These are phyloP conservation scores for Archaeoteleia sp. DNA, from an alignment of 2,888 invertebrate genomes.

Conservation along the genomic window DNA sequence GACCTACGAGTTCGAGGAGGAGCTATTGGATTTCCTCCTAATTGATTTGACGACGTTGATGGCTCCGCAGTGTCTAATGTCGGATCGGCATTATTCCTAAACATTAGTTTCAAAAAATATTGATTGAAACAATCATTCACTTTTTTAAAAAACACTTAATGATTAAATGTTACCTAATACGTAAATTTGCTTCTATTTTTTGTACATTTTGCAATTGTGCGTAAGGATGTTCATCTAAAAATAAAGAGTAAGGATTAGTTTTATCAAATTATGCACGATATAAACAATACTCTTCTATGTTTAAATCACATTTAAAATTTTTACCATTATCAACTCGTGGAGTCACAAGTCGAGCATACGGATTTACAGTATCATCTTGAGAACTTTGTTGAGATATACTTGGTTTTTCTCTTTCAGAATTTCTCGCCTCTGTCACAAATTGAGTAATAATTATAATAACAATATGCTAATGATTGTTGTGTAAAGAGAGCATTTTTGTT, in stretches of 20 bases:
- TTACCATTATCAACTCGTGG: conserved; percentile 81
- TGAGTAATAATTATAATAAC: too few relatives aligned
- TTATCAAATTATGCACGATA: conserved; percentile 19
- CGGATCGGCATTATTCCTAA: conserved; percentile 63
- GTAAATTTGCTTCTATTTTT: conserved; percentile 66
- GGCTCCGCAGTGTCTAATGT: conserved; percentile 60
- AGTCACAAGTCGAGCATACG: conserved; percentile 81
- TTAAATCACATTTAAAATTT: conserved; percentile 45
- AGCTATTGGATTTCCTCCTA: conserved; percentile 73
- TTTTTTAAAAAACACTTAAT: not conserved
- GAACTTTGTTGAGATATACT: conserved; percentile 80
- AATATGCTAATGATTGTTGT: too few relatives aligned
- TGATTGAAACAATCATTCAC: not conserved
- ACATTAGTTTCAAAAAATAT: conserved; percentile 23
- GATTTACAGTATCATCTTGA: conserved; percentile 79
- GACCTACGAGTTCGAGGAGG: conserved; percentile 76
- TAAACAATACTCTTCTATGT: conserved; percentile 8
- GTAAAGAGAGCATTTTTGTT: too few relatives aligned
- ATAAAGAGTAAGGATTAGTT: conserved; percentile 18
- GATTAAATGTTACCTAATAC: conserved; percentile 60
- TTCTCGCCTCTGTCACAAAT: conserved; percentile 62
- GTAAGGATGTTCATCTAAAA: conserved; percentile 81
- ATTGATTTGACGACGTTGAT: conserved; percentile 63
- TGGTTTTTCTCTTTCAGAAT: conserved; percentile 71
- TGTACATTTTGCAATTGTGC: conserved; percentile 80